These are phyloP conservation scores for Solen grandis DNA, from an alignment of 1,140 invertebrate genomes.

Conservation along the genomic window DNA sequence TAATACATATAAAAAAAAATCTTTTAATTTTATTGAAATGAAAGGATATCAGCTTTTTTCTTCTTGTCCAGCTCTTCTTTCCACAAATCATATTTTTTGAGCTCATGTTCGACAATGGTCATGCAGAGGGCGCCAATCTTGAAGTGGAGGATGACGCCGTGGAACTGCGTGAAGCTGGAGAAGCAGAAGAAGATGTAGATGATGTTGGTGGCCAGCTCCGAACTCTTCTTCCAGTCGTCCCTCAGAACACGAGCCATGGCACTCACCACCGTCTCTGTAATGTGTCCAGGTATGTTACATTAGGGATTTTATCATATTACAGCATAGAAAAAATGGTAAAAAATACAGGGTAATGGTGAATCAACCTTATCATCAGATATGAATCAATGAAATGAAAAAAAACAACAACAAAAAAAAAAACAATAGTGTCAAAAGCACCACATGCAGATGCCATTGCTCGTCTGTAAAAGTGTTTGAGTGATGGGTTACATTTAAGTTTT, in stretches of 20 bases:
- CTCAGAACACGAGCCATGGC: conserved; percentile 95
- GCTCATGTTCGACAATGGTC: conserved; percentile 97
- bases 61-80: conserved; percentile 91
- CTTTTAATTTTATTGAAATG: not conserved
- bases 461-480: too few relatives aligned
- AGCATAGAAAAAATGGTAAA: too few relatives aligned
- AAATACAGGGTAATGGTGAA: too few relatives aligned
- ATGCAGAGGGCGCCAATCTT: conserved; percentile 96
- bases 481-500: too few relatives aligned
- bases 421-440: too few relatives aligned
- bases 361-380: too few relatives aligned
- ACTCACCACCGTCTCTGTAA: conserved; percentile 95
- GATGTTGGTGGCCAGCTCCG: conserved; percentile 97
- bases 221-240: conserved; percentile 98
- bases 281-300: not conserved
- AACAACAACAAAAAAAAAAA: too few relatives aligned
- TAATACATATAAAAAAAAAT: not conserved
- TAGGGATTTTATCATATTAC: not conserved
- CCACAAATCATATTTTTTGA: conserved; percentile 96
- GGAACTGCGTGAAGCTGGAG: conserved; percentile 97
- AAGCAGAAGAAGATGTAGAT: conserved; percentile 99
- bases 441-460: too few relatives aligned
- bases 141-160: conserved; percentile 93
- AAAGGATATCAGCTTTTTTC: conserved; percentile 81
- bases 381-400: too few relatives aligned